Conservation (phyloP, 2,888 invertebrate species). For the Mechanitis mazaeus region DNA sequence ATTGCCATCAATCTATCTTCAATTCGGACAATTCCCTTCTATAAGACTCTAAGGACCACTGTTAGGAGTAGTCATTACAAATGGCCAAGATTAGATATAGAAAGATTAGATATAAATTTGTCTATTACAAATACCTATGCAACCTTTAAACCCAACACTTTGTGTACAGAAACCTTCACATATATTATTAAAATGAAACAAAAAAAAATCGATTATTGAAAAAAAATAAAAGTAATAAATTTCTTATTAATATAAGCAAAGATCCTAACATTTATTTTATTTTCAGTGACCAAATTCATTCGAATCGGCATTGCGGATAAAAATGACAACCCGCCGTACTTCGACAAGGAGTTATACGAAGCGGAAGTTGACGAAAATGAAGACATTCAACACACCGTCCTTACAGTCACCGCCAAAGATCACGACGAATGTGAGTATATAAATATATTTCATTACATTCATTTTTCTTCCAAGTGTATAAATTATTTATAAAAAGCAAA, state of each 20-base stretch:
- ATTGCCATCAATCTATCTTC: too few species aligned
- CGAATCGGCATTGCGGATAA: constrained; percentile 99
- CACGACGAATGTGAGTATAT: constrained; percentile 96
- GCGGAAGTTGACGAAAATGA: constrained; percentile 99
- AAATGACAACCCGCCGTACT: constrained; percentile 99
- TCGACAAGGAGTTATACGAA: constrained; percentile 97
- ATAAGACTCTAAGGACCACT: neutral
- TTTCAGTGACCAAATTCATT: constrained; percentile 98
- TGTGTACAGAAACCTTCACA: neutral
- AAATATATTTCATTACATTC: constrained; percentile 5
- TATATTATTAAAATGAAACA: neutral
- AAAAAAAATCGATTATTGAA: too few species aligned
- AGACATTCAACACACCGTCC: constrained; percentile 96
- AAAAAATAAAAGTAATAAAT: too few species aligned
- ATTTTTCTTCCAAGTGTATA: neutral
- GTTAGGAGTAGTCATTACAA: neutral
- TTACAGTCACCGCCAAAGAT: constrained; percentile 99
- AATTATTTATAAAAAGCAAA: too few species aligned
- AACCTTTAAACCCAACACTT: neutral
- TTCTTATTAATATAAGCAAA: too few species aligned
- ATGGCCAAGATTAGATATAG: neutral
- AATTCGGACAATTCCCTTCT: too few species aligned
- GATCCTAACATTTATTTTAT: constrained; percentile 43
- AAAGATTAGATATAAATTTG: neutral
- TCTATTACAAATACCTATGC: neutral